Base-by-base conservation (phyloP, 2,888 invertebrate species). In the Nomada ferruginata region DNA sequence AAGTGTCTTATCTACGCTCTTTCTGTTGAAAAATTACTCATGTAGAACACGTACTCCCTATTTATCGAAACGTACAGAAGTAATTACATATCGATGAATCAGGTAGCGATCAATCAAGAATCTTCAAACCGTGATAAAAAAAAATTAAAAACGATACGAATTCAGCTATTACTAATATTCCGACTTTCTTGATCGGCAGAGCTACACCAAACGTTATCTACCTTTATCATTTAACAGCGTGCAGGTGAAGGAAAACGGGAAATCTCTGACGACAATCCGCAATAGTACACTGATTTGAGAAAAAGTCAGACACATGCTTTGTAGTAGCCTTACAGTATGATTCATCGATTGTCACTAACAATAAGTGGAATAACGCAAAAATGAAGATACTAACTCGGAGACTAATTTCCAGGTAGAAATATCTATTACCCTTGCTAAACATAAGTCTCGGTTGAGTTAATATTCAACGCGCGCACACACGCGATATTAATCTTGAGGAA, bases 291-390 rank as follows among this genome's bases (percentile, higher is more conserved):
- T 44, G n/a, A 15, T 53, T 66, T 2, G 10, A n/a, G 47, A 29
- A 68, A 75, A 23, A n/a, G 7, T n/a, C 13, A 26, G n/a, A 15
- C 23, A 29, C 10, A 29, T 36, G 0, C 10, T n/a, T 52, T 23
- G 29, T 53, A 65, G 50, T 53, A 60, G 50, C 50, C 36, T 68
- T 68, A 23, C n/a, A 23, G 15, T 11, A 50, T 20, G 63, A 64
- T 20, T 69, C 57, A 53, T 23, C 52, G 44, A 52, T 64, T 64
- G 11, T 26, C n/a, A 11, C 11, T 63, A 13, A 47, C 15, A 13
- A 15, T 47, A 47, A 57, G 13, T n/a, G 15, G 10, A 50, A 23
- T 47, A 11, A 50, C 60, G 20, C 36, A n/a, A 29, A 23, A 18
- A 52, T 50, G 59, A 44, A 10, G 23, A 4, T 10, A 10, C 36